These are phyloP conservation scores for Scylla paramamosain DNA, from an alignment of 1,140 invertebrate species.

Conservation along the genomic window DNA sequence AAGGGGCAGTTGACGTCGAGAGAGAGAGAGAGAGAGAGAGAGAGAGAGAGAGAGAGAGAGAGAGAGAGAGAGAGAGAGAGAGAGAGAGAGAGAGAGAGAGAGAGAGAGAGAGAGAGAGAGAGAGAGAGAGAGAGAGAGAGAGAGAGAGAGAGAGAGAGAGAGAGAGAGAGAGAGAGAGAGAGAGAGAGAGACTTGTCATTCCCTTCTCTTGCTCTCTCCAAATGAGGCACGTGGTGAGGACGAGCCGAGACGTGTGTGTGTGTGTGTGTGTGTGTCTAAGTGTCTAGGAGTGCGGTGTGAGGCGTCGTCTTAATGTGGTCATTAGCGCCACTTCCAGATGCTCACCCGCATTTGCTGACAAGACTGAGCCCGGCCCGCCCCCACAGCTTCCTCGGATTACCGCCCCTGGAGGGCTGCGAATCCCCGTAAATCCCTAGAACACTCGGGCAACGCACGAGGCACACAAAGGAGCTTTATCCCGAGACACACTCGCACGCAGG, in stretches of 20 bases:
- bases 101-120: not conserved
- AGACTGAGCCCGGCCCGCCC: not conserved
- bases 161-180: too few species aligned
- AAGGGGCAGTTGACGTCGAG: too few species aligned
- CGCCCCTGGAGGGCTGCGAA: not conserved
- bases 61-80: too few species aligned
- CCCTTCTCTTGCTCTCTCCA: too few species aligned
- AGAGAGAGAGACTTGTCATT: too few species aligned
- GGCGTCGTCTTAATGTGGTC: not conserved
- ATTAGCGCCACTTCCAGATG: conserved; percentile 19
- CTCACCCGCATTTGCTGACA: not conserved
- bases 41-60: too few species aligned
- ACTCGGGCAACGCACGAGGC: not conserved
- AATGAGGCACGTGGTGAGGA: too few species aligned
- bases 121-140: too few species aligned
- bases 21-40: too few species aligned
- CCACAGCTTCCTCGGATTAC: not conserved
- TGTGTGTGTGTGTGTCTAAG: not conserved
- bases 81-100: too few species aligned
- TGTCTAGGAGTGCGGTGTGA: not conserved
- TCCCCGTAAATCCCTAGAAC: not conserved
- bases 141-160: too few species aligned
- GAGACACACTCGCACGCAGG: not conserved
- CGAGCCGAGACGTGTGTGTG: not conserved
- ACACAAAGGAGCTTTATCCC: not conserved